phyloP scores from a whole-genome alignment of 2,888 invertebrate genomes.

The Agrotis clavis region DNA sequence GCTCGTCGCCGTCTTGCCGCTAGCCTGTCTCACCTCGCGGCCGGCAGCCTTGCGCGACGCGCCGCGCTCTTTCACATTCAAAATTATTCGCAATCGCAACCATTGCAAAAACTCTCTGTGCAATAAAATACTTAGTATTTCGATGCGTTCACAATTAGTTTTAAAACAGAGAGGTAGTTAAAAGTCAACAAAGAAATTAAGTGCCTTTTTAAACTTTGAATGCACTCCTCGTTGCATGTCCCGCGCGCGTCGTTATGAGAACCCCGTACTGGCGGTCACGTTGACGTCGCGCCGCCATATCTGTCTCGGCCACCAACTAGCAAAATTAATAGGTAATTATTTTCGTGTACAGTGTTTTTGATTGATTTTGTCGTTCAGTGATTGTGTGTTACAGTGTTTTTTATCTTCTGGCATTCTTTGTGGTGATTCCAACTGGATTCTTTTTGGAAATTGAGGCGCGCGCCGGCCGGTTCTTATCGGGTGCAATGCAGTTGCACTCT shows the following conservation, averaged over 20 bases:
- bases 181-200: constrained; percentile 81
- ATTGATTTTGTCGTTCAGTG: constrained; percentile 81
- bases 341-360: constrained; percentile 87
- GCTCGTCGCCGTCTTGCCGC: constrained; percentile 90
- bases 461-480: constrained; percentile 91
- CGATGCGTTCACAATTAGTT: constrained; percentile 84
- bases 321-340: constrained; percentile 92
- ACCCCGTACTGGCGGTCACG: constrained; percentile 94
- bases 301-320: constrained; percentile 92
- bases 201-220: constrained; percentile 90
- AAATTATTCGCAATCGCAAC: constrained; percentile 91
- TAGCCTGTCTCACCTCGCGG: constrained; percentile 91
- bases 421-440: constrained; percentile 87
- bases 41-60: constrained; percentile 91
- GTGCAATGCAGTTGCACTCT: constrained; percentile 91
- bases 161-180: constrained; percentile 84
- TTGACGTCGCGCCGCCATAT: constrained; percentile 94
- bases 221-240: constrained; percentile 92
- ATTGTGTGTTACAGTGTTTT: constrained; percentile 84
- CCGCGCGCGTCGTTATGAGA: constrained; percentile 95
- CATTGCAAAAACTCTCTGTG: constrained; percentile 91
- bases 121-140: constrained; percentile 87
- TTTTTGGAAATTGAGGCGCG: constrained; percentile 88
- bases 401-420: constrained; percentile 76
- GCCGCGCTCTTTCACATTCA: constrained; percentile 91